Evolutionary conservation across 2,797 vertebrate species (phyloP).

Genomic region (Aldrovandia affinis): DNA sequence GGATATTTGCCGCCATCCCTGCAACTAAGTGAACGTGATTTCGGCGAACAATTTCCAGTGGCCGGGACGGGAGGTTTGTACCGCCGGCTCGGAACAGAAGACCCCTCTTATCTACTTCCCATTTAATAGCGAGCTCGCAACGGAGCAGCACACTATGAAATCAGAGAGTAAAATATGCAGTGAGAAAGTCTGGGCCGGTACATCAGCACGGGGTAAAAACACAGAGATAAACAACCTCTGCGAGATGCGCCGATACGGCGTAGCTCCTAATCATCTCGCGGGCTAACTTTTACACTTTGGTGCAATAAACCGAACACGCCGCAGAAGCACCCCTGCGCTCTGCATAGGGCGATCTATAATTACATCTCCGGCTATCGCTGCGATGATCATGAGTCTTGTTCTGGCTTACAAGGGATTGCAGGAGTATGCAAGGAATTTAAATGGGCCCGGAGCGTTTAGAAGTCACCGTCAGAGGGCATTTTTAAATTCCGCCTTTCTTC

Average conservation of each 20-base stretch:
- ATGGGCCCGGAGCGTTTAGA: not conserved
- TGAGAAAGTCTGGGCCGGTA: not conserved
- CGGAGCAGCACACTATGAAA: not conserved
- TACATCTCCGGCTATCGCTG: constrained; percentile 16
- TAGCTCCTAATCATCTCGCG: not conserved
- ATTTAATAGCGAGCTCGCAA: constrained; percentile 6
- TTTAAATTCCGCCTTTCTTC: constrained; percentile 10
- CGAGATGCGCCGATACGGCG: not conserved
- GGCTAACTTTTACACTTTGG: not conserved
- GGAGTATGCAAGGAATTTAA: constrained; percentile 10
- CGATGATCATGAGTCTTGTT: constrained; percentile 9
- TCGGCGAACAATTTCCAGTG: not conserved
- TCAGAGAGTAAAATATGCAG: not conserved
- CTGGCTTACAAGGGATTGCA: not conserved
- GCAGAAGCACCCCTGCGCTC: not conserved
- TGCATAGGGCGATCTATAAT: constrained; percentile 20
- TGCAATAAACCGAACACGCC: not conserved
- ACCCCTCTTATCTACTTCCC: not conserved
- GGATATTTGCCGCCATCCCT: not conserved
- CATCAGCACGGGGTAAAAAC: not conserved
- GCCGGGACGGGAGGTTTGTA: not conserved
- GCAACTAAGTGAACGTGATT: not conserved
- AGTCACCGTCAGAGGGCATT: not conserved
- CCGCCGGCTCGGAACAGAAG: not conserved
- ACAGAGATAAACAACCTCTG: not conserved